These are phyloP conservation scores for Aplysia californica DNA, from an alignment of 1,140 invertebrate species.

Conservation along the genomic window DNA sequence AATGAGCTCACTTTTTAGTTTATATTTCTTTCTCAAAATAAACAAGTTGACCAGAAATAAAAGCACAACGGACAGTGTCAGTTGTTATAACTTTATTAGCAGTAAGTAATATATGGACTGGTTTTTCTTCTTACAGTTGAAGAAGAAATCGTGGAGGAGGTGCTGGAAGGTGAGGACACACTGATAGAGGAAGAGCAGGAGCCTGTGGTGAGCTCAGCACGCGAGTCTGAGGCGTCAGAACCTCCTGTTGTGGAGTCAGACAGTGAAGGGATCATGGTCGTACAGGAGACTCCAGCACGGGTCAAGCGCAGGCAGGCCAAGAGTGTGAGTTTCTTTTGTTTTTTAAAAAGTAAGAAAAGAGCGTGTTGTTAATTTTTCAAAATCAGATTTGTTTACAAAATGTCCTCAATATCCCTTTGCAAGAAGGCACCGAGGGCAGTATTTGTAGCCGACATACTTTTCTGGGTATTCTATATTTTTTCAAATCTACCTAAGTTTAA, in stretches of 20 bases:
- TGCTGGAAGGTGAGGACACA: slow-evolving; percentile 35
- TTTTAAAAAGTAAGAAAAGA: too few relatives aligned
- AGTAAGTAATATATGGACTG: too few relatives aligned
- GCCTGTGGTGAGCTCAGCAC: slow-evolving; percentile 1
- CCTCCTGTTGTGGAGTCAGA: slow-evolving; percentile 54
- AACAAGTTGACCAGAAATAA: neutral
- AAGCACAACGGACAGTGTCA: too few relatives aligned
- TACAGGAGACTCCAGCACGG: slow-evolving; percentile 26
- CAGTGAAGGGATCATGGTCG: slow-evolving; percentile 58
- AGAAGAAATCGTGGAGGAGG: slow-evolving; percentile 50
- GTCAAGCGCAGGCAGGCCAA: slow-evolving; percentile 42
- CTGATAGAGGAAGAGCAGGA: slow-evolving; percentile 24
- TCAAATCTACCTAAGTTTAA: too few relatives aligned
- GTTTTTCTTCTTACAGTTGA: too few relatives aligned
- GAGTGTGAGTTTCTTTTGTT: slow-evolving; percentile 29
- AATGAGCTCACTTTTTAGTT: neutral
- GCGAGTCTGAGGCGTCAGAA: slow-evolving; percentile 45
- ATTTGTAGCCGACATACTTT: too few relatives aligned
- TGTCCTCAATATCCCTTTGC: too few relatives aligned
- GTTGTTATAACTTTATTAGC: too few relatives aligned
- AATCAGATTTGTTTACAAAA: too few relatives aligned
- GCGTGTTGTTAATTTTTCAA: too few relatives aligned
- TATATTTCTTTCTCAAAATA: neutral
- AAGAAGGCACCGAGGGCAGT: too few relatives aligned
- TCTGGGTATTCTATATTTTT: too few relatives aligned